Evolutionary conservation across 2,797 vertebrate genomes (phyloP).

Genomic region (Sternarchorhynchus goeldii): DNA sequence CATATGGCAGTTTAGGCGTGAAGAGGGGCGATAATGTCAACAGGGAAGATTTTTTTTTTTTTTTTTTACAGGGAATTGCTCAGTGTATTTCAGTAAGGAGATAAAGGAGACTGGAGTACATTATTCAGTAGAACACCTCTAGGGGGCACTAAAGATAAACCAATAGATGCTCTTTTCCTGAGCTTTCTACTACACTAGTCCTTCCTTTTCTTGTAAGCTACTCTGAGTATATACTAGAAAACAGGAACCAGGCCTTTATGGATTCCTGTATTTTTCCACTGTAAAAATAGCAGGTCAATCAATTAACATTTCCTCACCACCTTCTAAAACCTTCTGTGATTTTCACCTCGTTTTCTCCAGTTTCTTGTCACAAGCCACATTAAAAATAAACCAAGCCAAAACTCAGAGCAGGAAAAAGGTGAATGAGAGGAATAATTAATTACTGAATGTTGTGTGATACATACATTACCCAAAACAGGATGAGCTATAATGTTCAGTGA

Average conservation of each 20-base stretch:
- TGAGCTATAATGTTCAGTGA: no score
- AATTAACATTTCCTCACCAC: not conserved
- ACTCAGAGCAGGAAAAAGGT: no score
- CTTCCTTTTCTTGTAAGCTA: not conserved
- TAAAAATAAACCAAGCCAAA: not conserved
- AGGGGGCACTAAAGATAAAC: slow-evolving; percentile 41
- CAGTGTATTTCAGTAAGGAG: not conserved
- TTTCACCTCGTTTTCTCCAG: not conserved
- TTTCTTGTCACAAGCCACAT: not conserved
- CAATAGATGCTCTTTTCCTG: not conserved
- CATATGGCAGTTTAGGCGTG: slow-evolving; percentile 47
- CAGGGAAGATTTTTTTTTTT: slow-evolving; percentile 2
- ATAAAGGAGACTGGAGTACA: slow-evolving; percentile 26
- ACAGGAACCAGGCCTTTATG: not conserved
- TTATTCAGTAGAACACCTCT: slow-evolving; percentile 18
- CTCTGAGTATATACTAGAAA: not conserved
- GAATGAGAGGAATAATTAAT: no score
- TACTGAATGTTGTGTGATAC: not conserved
- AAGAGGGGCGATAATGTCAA: slow-evolving; percentile 25
- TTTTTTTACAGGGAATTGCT: not conserved
- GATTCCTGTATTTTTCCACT: slow-evolving; percentile 28
- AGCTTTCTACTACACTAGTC: not conserved
- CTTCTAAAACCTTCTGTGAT: no score
- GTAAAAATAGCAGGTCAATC: not conserved
- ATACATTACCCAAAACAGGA: no score